phyloP scores from a whole-genome alignment of 2,888 invertebrate genomes.

The Drosophila ezoana region DNA sequence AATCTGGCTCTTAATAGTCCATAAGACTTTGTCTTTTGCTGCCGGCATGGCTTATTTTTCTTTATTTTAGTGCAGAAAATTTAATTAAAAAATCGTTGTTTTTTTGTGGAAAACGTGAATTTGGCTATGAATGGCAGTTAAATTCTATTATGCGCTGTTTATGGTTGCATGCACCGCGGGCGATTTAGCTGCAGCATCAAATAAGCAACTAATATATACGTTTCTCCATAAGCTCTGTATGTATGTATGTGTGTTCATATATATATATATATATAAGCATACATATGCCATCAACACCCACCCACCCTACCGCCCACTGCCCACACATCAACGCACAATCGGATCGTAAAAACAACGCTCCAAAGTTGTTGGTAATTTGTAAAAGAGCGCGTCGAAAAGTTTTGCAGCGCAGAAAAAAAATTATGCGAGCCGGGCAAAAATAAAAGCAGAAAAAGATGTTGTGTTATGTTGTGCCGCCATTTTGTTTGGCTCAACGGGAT shows the following conservation, averaged over 20 bases:
- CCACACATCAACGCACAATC: conserved; percentile 56
- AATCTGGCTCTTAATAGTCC: conserved; percentile 63
- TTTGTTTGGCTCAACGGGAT: conserved; percentile 52
- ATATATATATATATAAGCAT: conserved; percentile 3
- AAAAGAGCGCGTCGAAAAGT: conserved; percentile 83
- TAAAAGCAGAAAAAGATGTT: conserved; percentile 52
- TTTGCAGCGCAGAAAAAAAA: conserved; percentile 66
- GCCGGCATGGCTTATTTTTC: conserved; percentile 36
- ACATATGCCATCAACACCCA: neutral
- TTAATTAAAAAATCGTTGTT: conserved; percentile 58
- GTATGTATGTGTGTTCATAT: neutral
- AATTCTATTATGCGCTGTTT: conserved; percentile 66
- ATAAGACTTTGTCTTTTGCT: conserved; percentile 45
- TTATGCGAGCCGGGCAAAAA: conserved; percentile 27
- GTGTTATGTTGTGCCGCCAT: conserved; percentile 73
- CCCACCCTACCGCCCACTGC: conserved; percentile 15
- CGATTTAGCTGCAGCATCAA: conserved; percentile 46
- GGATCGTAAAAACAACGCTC: conserved; percentile 63
- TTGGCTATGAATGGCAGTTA: conserved; percentile 39
- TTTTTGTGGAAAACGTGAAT: conserved; percentile 15
- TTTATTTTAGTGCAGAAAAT: conserved; percentile 26
- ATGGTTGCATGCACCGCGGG: conserved; percentile 25
- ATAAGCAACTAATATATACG: conserved; percentile 26
- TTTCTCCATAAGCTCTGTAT: neutral
- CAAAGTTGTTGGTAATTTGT: conserved; percentile 83